Evolutionary conservation across 2,888 invertebrate species (phyloP), one percentile per base, ranked within the genome.

Genomic region (Linyphia triangularis): DNA sequence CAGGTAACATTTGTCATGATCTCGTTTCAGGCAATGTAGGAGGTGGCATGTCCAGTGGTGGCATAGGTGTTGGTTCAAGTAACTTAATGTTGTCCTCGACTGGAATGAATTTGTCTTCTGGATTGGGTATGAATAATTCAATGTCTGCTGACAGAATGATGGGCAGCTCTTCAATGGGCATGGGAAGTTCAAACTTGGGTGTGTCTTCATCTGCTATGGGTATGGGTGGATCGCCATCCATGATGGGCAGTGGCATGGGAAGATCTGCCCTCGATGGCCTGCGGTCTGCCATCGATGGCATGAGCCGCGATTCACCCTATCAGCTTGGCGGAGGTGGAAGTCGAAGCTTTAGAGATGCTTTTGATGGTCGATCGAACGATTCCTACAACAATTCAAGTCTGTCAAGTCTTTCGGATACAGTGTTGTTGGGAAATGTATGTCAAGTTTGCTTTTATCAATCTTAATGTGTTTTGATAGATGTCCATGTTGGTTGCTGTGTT

Each of bases 41-140:
- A 59, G 75, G 93, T 77, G 89, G 86, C 51, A 69, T 85, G 33
- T 84, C 88, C 57, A 83, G 86, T 59, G 89, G 90, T 63, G 89
- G 90, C 43, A 91, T 90, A 51, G 90, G 89, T 75, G 75, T 63
- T 19, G 89, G 88, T 73, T 90, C 84, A 69, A 89, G 79, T 63
- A 90, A 75, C 84, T 89, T 91, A 79, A 88, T 75, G 61, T 70
- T 83, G 51, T 69, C 77, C 22, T 82, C 90, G 6, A 70, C 89
- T 51, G 91, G 92, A 28, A 91, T 81, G 84, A 83, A 89, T 72
- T 63, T 78, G 61, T 61, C 59, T 63, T 28, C 61, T 70, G 88
- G 89, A 82, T 73, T 90, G 83, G 90, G 91, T 85, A 89, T 90
- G 89, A 89, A 85, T 85, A 84, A 86, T 70, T 88, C 89, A 9